Percentiles rank a stretch among this genome's conserved stretches.
phyloP scores from a whole-genome alignment of 1,140 invertebrate genomes.

The Carposina sasakii region DNA sequence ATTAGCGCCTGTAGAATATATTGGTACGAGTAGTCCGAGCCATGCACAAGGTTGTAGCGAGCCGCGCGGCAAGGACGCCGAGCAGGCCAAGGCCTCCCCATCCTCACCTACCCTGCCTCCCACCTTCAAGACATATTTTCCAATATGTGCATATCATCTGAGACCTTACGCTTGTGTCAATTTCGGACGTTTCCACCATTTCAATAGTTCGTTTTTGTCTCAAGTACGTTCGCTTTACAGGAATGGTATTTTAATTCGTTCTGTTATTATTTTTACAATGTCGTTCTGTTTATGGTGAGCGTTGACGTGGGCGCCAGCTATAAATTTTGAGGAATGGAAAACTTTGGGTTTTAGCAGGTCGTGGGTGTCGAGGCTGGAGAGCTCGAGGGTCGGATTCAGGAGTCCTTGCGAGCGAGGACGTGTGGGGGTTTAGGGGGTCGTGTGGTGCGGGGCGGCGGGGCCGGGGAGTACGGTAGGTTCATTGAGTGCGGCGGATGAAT shows the following conservation, averaged over 20 bases:
- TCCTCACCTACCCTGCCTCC: conserved; percentile 21
- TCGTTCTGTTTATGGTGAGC: background rate
- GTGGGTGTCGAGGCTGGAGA: conserved; percentile 47
- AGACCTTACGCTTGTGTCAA: too few species aligned
- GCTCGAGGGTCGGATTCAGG: conserved; percentile 47
- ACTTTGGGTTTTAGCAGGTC: conserved; percentile 39
- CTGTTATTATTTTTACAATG: conserved; percentile 8
- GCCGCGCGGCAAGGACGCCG: conserved; percentile 45
- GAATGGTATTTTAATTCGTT: too few species aligned
- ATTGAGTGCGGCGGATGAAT: conserved; percentile 68
- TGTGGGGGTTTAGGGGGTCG: conserved; percentile 21
- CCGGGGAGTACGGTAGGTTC: conserved; percentile 42
- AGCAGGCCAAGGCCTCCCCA: conserved; percentile 39
- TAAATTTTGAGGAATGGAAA: too few species aligned
- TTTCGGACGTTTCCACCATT: too few species aligned
- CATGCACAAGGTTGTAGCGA: conserved; percentile 49
- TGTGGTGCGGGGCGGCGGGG: conserved; percentile 16
- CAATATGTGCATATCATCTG: too few species aligned
- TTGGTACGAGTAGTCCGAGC: too few species aligned
- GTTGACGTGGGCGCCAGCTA: too few species aligned
- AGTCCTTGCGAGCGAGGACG: conserved; percentile 57
- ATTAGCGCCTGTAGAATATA: too few species aligned
- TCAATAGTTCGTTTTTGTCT: too few species aligned
- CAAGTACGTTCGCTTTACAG: too few species aligned
- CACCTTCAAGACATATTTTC: conserved; percentile 7